Conservation (phyloP, 2,113 vertebrate genomes). For the Cebus imitator region DNA sequence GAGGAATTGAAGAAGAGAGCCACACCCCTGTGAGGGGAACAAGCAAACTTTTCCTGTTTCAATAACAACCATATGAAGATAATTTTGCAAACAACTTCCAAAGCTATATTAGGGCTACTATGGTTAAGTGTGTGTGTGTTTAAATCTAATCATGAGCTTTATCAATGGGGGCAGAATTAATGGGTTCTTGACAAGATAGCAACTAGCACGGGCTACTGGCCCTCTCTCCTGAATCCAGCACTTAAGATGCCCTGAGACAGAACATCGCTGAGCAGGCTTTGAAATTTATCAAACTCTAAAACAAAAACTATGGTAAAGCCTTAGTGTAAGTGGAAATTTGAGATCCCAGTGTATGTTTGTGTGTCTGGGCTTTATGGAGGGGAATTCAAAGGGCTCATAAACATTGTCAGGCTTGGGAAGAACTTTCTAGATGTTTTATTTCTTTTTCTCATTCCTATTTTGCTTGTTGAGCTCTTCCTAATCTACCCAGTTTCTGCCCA, state of each 20-base stretch:
- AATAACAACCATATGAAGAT: not conserved
- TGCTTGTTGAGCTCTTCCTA: not conserved
- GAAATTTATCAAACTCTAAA: not conserved
- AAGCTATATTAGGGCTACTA: not conserved
- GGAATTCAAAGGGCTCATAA: not conserved
- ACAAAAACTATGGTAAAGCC: not conserved
- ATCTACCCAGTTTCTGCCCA: not conserved
- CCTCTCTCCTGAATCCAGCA: not conserved
- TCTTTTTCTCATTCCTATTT: not conserved
- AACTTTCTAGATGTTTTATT: not conserved
- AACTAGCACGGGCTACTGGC: not conserved
- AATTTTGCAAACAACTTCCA: not conserved
- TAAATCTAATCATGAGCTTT: not conserved
- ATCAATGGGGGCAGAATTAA: not conserved
- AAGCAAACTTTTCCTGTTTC: too few species aligned
- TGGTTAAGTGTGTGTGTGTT: not conserved
- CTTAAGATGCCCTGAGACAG: not conserved
- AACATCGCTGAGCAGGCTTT: not conserved
- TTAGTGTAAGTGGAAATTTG: not conserved
- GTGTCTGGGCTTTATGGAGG: not conserved
- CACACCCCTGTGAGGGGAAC: too few species aligned
- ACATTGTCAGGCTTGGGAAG: not conserved
- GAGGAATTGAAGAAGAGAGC: too few species aligned
- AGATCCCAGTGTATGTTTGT: not conserved
- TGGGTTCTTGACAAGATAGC: not conserved